Base-by-base conservation (phyloP, 2,113 vertebrate species). In the Antennarius striatus region DNA sequence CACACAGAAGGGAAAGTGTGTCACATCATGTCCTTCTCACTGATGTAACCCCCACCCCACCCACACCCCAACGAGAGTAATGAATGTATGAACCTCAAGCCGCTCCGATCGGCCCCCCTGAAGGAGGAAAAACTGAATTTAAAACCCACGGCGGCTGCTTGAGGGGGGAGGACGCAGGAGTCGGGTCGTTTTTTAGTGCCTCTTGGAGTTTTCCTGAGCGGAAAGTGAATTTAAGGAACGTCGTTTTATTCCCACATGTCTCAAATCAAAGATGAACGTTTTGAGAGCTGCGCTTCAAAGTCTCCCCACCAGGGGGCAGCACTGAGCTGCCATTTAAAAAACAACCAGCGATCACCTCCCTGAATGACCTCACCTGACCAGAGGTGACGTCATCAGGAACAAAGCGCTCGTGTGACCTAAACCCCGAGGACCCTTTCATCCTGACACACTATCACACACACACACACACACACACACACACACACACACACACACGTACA, bases 11-110 rank as follows among this genome's bases (percentile, higher is more conserved):
- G 22, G 22, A 22, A 22, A 22, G 22, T 13, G 63, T 36, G 71
- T 55, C 36, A 48, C 52, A 66, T 51, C 66, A 69, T 73, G 45
- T 63, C 60, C 43, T 59, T 32, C 3, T 49, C 50, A 52, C 56
- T 28, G 62, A 55, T 42, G 59, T 11, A 30, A 5, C 22, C 28
- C 11, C 52, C 12, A 4, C 29, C 10, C 17, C 13, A 14, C 30
- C 68, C 79, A 75, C 63, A 59, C 40, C 17, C 29, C 36, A 13
- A 12, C 68, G 74, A 72, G 80, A 79, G 74, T 58, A 70, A 73
- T 68, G 77, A 85, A 85, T 88, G 81, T 82, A 81, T 59, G 71
- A 70, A 77, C 49, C 74, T 59, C 13, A 28, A 74, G 68, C 49
- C 30, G 56, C 64, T 71, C 42, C 22, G 29, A 32, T 28, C 6